A percentile compares a stretch with the other conserved stretches of the same genome.
Conservation (phyloP, 2,888 invertebrate genomes). For the Oxystoma pomonae region DNA sequence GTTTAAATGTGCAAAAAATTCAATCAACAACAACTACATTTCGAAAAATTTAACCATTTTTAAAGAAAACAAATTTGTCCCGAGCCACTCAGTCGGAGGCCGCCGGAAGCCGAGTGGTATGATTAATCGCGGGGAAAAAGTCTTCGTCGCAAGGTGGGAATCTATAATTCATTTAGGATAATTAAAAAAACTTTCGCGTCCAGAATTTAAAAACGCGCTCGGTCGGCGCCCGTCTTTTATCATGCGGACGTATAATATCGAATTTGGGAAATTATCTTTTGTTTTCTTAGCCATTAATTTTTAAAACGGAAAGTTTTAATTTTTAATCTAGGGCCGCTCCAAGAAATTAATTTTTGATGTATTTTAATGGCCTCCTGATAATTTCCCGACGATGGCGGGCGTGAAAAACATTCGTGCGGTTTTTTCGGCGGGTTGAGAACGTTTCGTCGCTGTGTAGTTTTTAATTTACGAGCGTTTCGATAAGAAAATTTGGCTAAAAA, state of each 20-base stretch:
- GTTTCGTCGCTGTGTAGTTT: neutral
- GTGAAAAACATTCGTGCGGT: conserved; percentile 33
- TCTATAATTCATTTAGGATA: conserved; percentile 22
- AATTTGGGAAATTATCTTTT: conserved; percentile 47
- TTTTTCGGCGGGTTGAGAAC: conserved; percentile 34
- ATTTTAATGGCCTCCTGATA: conserved; percentile 38
- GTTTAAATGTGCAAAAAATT: too few relatives aligned
- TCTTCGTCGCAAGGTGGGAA: conserved; percentile 9
- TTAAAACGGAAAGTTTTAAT: conserved; percentile 46
- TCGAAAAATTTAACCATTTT: too few relatives aligned
- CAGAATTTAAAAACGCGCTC: conserved; percentile 6
- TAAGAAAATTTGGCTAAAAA: too few relatives aligned
- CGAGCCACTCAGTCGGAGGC: neutral
- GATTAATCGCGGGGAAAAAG: neutral
- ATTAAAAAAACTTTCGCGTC: conserved; percentile 10
- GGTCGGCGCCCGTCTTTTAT: conserved; percentile 18
- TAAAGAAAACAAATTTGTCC: neutral
- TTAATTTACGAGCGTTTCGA: neutral
- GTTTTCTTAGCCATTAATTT: conserved; percentile 49
- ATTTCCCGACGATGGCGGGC: conserved; percentile 24
- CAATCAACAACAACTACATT: too few relatives aligned
- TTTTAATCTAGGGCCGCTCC: conserved; percentile 44
- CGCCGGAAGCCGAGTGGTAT: neutral
- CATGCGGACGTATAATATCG: conserved; percentile 38
- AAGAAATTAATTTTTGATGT: conserved; percentile 45